Conservation (phyloP, 2,888 invertebrate genomes). For the Phortica okadai region DNA sequence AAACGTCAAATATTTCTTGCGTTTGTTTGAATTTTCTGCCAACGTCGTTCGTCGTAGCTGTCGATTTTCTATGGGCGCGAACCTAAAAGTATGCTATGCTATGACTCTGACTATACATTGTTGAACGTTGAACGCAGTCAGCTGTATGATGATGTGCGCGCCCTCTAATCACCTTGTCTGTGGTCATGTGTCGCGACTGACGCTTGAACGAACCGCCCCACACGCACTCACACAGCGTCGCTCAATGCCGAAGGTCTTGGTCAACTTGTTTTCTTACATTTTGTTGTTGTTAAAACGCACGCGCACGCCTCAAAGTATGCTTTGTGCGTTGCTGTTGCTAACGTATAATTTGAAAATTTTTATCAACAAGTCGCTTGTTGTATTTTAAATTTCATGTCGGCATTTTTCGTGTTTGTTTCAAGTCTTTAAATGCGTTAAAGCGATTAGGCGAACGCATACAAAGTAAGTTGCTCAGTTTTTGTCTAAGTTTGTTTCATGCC, state of each 20-base stretch:
- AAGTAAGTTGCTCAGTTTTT: slow-evolving; percentile 12
- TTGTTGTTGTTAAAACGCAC: not conserved
- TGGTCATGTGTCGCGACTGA: slow-evolving; percentile 33
- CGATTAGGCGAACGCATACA: slow-evolving; percentile 53
- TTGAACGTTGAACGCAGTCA: not conserved
- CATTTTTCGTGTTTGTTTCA: not conserved
- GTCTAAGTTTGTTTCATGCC: not conserved
- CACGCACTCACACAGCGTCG: not conserved
- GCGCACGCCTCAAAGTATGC: slow-evolving; percentile 6
- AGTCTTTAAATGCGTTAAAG: slow-evolving; percentile 49
- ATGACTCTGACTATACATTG: not conserved
- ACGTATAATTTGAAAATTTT: not conserved
- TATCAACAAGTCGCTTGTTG: slow-evolving; percentile 58
- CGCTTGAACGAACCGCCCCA: not conserved
- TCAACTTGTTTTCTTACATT: not conserved
- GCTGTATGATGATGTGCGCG: slow-evolving; percentile 19
- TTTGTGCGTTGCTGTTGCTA: not conserved
- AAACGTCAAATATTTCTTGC: slow-evolving; percentile 59
- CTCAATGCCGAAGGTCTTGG: not conserved
- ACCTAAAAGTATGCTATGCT: slow-evolving; percentile 11
- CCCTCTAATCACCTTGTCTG: slow-evolving; percentile 24
- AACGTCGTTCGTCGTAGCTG: not conserved
- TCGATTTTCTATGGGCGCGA: slow-evolving; percentile 26
- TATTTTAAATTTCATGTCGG: not conserved
- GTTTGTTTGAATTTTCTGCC: slow-evolving; percentile 5